A percentile compares a stretch with the other conserved stretches of the same genome.
Conservation (phyloP, 2,888 invertebrate genomes). For the Morinoia aosen region DNA sequence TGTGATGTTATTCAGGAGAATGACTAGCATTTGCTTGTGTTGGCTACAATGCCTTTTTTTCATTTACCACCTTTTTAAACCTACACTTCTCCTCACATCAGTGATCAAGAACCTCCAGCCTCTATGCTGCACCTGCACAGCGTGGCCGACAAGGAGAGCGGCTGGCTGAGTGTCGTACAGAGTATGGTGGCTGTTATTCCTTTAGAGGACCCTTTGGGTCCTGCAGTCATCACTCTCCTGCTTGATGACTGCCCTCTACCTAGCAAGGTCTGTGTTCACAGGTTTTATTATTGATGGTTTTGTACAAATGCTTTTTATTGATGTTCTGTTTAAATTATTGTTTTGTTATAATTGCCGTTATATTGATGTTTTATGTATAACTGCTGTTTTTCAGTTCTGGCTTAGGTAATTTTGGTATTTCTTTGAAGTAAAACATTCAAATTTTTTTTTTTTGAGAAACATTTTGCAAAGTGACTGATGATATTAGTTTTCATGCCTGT, state of each 20-base stretch:
- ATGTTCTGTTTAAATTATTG: neutral
- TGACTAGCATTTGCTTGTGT: no score
- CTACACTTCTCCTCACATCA: constrained; percentile 70
- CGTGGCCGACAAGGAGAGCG: constrained; percentile 90
- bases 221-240: constrained; percentile 89
- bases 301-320: neutral
- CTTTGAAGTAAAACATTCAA: no score
- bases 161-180: constrained; percentile 89
- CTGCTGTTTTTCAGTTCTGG: neutral
- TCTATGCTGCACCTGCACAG: constrained; percentile 86
- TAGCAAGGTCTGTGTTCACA: constrained; percentile 77
- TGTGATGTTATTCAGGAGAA: no score
- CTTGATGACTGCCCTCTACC: constrained; percentile 94
- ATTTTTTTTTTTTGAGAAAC: no score
- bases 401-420: no score
- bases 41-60: no score
- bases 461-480: no score
- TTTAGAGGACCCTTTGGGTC: constrained; percentile 83
- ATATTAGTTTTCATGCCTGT: no score
- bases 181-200: constrained; percentile 88
- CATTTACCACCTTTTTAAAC: neutral
- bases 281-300: neutral
- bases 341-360: no score
- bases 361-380: neutral
- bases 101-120: constrained; percentile 89